Base-by-base conservation (phyloP, 1,140 invertebrate genomes). In the Eulimnadia texana region DNA sequence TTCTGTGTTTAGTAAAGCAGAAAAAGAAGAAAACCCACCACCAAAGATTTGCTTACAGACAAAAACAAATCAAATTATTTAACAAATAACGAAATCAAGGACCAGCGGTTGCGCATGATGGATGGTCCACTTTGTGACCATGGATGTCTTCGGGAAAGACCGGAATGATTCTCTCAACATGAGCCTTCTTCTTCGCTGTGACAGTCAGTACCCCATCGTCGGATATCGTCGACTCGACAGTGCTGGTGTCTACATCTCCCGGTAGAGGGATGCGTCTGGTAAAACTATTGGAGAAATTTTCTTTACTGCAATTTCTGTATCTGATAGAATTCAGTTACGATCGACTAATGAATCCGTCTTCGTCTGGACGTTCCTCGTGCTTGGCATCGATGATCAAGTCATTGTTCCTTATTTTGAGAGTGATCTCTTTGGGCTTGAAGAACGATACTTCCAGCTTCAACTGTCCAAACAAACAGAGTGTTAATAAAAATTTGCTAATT, bases 341-440 rank as follows among this genome's bases (percentile, higher is more conserved):
- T 42, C 33, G 6, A 42, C 33, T 42, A 13, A 82, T 75, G 54
- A 74, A 77, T 6, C 83, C 80, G 70, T 84, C 78, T 63, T 87
- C 82, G 68, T 88, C 85, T 66, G 82, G 79, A 67, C 83, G 86
- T 68, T 89, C 85, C 70, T 90, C 85, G 69, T 91, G 88, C 73
- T 86, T 88, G 1, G 84, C 88, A 69, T 88, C 82, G 1, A 92
- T 82, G 10, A 88, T 73, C 16, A 93, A 80, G 58, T 75, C 80
- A 69, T 85, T 84, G 67, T 87, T 87, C n/a, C 82, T 77, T 0
- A 87, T 86, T 72, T 90, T 93, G 0, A 94, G 88, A n/a, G 81
- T 84, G 42, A 94, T 85, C 74, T 92, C 87, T 61, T 90, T 84
- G 0, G 88, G 86, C 13, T 81, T 74, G 72, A 89, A 90, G 68